Percentiles rank a stretch among this genome's conserved stretches.
Evolutionary conservation across 2,797 vertebrate genomes (phyloP).

Genomic region (Halcyon badia): DNA sequence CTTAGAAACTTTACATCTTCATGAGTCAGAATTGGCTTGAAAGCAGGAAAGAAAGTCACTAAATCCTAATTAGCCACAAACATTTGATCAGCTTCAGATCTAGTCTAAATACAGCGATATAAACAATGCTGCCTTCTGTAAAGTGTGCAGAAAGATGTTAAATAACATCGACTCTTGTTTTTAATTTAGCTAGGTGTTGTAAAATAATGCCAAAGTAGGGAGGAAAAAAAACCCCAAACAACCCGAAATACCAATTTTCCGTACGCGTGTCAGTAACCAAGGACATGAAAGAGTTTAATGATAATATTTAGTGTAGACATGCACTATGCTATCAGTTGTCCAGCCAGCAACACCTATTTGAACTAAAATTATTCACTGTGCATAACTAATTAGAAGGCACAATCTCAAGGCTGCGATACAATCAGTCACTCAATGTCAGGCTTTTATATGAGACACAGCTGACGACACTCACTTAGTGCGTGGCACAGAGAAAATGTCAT

Average conservation of each 20-base stretch:
- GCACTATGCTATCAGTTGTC: background rate
- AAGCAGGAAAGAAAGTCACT: background rate
- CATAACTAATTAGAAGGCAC: background rate
- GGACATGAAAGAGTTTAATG: background rate
- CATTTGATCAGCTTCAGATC: background rate
- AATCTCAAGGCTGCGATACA: background rate
- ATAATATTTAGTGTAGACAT: background rate
- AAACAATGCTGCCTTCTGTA: background rate
- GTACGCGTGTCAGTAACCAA: background rate
- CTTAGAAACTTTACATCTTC: background rate
- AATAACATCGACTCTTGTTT: background rate
- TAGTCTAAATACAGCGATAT: background rate
- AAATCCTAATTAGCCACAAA: background rate
- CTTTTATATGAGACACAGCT: background rate
- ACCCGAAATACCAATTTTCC: background rate
- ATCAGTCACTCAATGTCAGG: background rate
- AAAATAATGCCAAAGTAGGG: background rate
- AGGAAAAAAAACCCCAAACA: background rate
- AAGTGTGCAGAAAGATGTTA: background rate
- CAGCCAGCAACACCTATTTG: background rate
- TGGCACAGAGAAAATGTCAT: background rate
- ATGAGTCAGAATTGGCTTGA: background rate
- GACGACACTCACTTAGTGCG: background rate
- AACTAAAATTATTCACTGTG: background rate
- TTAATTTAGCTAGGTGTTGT: background rate